Evolutionary conservation across 2,888 invertebrate genomes (phyloP), one percentile per base, ranked within the genome.

Genomic region (Tenthredo scrophulariae): DNA sequence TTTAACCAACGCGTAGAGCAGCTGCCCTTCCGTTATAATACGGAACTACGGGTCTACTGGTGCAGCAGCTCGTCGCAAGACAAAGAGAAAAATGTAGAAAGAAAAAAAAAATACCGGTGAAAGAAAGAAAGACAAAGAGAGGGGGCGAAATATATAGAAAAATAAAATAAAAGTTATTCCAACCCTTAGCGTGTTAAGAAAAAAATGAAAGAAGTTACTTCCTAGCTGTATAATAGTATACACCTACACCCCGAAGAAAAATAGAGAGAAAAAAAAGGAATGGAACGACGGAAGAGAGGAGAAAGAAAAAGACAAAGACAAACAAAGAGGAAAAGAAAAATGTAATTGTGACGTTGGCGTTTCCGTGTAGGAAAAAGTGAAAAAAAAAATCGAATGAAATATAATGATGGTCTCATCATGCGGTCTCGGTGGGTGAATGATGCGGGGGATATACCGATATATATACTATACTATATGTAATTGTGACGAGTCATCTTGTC

Each of bases 21-120:
- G 72, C 72, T 50, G 77, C 77, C 50, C 46, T 54, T 50, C 77
- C 77, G 77, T 77, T 77, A 77, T 77, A 50, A 77, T 77, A 77
- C 77, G 72, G 72, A 72, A 50, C 50, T 50, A n/a, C 29, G 77
- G 46, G 29, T 77, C 46, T 67, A 67, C 67, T 33, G 40, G 72
- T 72, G 37, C 43, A 72, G 40, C 43, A 40, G 72, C 26, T 43
- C 40, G 72, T 43, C 22, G 67, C 67, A 43, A 43, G 37, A 43
- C 43, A 43, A 43, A 22, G 43, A 22, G 22, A 50, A 50, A 22
- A 26, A 29, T n/a, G 46, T 43, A 26, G 2, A 37, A 74, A 74
- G 7, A 22, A 58, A 7, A 7, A 22, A 18, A 13, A 13, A 13
- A 50, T 46, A 18, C 13, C 10, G 26, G 13, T 10, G 26, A 62